Evolutionary conservation across 2,797 vertebrate genomes (phyloP).

Genomic region (Denticeps clupeoides): DNA sequence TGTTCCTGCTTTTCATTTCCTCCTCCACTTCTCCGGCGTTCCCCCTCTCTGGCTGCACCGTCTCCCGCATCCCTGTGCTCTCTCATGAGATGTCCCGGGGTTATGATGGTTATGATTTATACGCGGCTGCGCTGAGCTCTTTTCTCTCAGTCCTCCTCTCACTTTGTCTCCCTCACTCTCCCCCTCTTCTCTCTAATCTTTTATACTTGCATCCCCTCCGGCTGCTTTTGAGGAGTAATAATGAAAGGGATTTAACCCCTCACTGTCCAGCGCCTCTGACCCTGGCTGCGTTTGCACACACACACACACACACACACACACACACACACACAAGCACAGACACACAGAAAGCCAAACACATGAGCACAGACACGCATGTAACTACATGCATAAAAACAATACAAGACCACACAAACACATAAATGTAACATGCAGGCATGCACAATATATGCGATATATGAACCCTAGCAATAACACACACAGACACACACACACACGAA

Average conservation of each 20-base stretch:
- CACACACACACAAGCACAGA: slow-evolving; percentile 7
- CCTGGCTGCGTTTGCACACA: slow-evolving; percentile 12
- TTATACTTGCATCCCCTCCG: slow-evolving; percentile 39
- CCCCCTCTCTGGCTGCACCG: no score
- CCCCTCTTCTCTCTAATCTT: slow-evolving; percentile 30
- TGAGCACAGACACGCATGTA: no score
- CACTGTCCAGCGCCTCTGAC: slow-evolving; percentile 27
- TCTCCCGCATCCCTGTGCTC: neutral
- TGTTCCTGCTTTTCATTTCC: no score
- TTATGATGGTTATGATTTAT: slow-evolving; percentile 46
- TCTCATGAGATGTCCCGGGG: slow-evolving; percentile 25
- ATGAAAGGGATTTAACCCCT: slow-evolving; percentile 43
- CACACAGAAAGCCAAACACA: no score
- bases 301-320: neutral
- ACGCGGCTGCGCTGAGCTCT: slow-evolving; percentile 28
- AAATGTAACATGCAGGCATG: no score
- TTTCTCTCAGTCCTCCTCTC: slow-evolving; percentile 6
- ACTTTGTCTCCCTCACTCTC: neutral
- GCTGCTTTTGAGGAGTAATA: slow-evolving; percentile 35
- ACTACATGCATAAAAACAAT: no score
- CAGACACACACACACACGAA: no score
- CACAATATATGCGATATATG: no score
- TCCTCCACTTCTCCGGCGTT: neutral
- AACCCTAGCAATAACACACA: no score
- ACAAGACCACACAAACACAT: no score